Percentiles rank a stretch among this genome's conserved stretches.
phyloP scores from a whole-genome alignment of 2,888 invertebrate genomes.

The Macaria liturata region DNA sequence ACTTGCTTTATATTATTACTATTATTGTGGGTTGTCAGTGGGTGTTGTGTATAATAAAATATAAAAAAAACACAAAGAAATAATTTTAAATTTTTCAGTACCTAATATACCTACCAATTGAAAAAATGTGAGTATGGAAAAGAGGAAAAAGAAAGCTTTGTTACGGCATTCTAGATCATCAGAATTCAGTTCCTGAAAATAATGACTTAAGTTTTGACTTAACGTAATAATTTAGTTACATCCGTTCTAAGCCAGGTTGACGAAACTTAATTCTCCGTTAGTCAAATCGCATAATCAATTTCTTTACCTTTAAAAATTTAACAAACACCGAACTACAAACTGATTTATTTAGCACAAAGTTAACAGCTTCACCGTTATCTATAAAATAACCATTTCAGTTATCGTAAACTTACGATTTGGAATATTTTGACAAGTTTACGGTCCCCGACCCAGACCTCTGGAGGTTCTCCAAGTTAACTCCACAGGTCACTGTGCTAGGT shows the following conservation, averaged over 20 bases:
- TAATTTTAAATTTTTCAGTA: no score
- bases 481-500: constrained; percentile 12
- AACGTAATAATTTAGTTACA: no score
- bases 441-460: constrained; percentile 17
- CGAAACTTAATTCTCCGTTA: no score
- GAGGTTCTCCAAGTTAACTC: neutral
- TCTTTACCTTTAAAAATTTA: neutral
- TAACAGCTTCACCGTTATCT: constrained; percentile 17
- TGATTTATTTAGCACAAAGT: constrained; percentile 12
- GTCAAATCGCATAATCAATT: no score
- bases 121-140: no score
- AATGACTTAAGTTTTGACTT: no score
- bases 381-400: constrained; percentile 14
- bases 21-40: neutral
- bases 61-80: neutral
- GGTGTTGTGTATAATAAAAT: no score
- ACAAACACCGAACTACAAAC: constrained; percentile 3
- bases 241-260: no score
- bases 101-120: no score
- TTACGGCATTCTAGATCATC: no score
- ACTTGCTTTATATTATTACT: neutral
- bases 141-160: no score
- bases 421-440: constrained; percentile 22
- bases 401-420: constrained; percentile 18
- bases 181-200: no score